phyloP scores from a whole-genome alignment of 2,797 vertebrate genomes.

The Bovichtus variegatus region DNA sequence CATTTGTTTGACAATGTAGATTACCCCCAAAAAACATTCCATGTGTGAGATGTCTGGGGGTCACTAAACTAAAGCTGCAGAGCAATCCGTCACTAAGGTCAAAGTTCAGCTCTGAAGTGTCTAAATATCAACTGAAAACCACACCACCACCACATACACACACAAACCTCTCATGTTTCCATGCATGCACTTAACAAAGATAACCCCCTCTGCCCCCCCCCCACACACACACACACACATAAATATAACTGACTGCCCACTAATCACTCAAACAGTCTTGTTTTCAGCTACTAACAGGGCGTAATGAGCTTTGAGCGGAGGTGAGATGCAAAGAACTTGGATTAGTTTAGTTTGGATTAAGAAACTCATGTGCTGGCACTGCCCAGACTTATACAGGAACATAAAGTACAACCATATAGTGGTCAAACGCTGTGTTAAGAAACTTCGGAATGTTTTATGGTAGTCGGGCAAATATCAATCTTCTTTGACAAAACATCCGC shows the following conservation, averaged over 20 bases:
- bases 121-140: constrained; percentile 43
- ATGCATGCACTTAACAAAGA: constrained; percentile 26
- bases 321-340: constrained; percentile 13
- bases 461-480: constrained; percentile 15
- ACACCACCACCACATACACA: neutral
- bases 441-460: constrained; percentile 13
- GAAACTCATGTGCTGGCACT: neutral
- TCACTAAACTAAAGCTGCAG: constrained; percentile 38
- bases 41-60: neutral
- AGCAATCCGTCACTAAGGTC: constrained; percentile 44
- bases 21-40: constrained; percentile 16
- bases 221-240: constrained; percentile 14
- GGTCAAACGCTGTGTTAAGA: constrained; percentile 1
- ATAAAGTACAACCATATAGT: neutral
- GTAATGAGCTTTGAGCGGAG: constrained; percentile 19
- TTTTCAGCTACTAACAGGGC: constrained; percentile 28
- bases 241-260: constrained; percentile 5
- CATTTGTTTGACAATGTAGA: constrained; percentile 13
- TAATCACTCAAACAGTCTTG: constrained; percentile 31
- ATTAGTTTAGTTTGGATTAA: constrained; percentile 4
- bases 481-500: neutral
- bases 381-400: neutral
- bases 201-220: too few species aligned
- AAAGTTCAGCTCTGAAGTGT: constrained; percentile 54
- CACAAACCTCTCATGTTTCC: constrained; percentile 11